Evolutionary conservation across 2,113 vertebrate species (phyloP).

Genomic region (Cisticola juncidis): DNA sequence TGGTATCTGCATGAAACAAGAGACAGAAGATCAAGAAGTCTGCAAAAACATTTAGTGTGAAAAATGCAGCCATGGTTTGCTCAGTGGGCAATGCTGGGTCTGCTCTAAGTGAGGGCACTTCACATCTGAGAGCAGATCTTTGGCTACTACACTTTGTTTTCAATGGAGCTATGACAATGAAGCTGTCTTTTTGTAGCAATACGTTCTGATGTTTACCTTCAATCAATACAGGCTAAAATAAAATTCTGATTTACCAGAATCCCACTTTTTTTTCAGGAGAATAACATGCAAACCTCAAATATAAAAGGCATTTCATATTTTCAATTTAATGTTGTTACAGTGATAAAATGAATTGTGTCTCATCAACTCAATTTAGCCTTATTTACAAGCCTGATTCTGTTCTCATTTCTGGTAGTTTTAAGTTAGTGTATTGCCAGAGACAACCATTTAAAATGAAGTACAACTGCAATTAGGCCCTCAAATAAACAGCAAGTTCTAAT

Average conservation of each 20-base stretch:
- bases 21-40: background rate
- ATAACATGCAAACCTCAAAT: background rate
- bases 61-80: background rate
- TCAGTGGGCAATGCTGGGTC: background rate
- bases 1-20: conserved; percentile 84
- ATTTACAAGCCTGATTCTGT: background rate
- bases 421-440: background rate
- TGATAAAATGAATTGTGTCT: background rate
- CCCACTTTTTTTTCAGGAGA: background rate
- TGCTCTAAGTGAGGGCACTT: background rate
- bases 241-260: background rate
- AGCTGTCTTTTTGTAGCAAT: background rate
- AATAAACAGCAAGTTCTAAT: background rate
- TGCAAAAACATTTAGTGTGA: background rate
- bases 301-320: background rate
- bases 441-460: background rate
- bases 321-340: background rate
- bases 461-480: background rate
- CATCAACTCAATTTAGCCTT: background rate
- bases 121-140: background rate
- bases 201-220: background rate
- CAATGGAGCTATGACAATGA: background rate
- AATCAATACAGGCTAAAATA: background rate
- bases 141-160: background rate
- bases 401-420: background rate